These are phyloP conservation scores for Lithodes maja DNA, from an alignment of 2,888 invertebrate genomes.

Conservation along the genomic window DNA sequence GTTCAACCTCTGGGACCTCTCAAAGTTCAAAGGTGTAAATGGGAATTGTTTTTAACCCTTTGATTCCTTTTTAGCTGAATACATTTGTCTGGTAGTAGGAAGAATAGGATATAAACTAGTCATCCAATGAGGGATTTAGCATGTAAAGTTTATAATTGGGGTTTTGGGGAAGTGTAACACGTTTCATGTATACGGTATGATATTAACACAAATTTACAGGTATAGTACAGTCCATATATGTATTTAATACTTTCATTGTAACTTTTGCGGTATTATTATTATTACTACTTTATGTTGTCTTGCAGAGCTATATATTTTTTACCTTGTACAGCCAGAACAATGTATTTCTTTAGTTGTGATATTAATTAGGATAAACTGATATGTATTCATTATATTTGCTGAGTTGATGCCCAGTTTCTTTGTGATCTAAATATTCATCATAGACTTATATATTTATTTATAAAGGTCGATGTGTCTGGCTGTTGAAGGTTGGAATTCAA, in stretches of 20 bases:
- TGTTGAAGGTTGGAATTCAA: constrained; percentile 18
- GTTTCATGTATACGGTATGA: not conserved
- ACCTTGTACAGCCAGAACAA: not conserved
- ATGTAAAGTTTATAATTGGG: not conserved
- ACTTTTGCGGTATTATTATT: not conserved
- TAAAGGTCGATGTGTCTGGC: not conserved
- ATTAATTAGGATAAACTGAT: not conserved
- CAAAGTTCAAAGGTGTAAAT: too few species aligned
- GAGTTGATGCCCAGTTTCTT: not conserved
- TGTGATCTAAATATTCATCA: not conserved
- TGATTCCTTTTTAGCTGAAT: too few species aligned
- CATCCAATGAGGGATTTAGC: not conserved
- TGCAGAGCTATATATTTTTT: constrained; percentile 13
- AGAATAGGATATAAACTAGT: too few species aligned
- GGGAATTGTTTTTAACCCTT: too few species aligned
- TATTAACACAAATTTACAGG: not conserved
- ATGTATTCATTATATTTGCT: too few species aligned
- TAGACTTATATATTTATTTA: not conserved
- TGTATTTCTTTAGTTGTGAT: not conserved
- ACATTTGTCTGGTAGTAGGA: too few species aligned
- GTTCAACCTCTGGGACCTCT: too few species aligned
- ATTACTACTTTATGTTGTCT: not conserved
- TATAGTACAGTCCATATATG: not conserved
- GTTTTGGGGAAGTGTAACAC: not conserved
- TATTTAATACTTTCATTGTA: not conserved